Percentiles rank a stretch among this genome's conserved stretches.
phyloP scores from a whole-genome alignment of 1,140 invertebrate species.

The Lanistes nyassanus region DNA sequence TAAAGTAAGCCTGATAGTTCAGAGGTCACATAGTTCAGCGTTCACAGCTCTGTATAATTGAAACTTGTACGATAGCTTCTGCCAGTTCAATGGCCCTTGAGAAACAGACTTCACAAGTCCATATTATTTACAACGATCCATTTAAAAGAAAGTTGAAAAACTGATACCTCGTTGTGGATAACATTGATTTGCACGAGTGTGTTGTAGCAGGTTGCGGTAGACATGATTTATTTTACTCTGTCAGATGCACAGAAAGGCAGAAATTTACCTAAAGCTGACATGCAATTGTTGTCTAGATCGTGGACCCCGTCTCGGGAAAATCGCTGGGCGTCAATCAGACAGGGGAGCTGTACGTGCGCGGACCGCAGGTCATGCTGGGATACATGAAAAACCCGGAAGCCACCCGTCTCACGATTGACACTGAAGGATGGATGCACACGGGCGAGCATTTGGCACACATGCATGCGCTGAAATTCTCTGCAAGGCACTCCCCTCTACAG shows the following conservation, averaged over 20 bases:
- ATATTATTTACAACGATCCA: background rate
- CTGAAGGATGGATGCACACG: constrained; percentile 82
- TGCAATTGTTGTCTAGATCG: constrained; percentile 33
- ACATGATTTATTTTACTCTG: too few species aligned
- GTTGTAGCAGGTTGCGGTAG: too few species aligned
- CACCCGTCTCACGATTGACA: constrained; percentile 75
- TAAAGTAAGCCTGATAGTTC: too few species aligned
- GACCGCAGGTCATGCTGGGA: constrained; percentile 69
- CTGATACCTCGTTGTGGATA: background rate
- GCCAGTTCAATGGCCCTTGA: too few species aligned
- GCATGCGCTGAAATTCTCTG: background rate
- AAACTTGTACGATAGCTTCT: too few species aligned
- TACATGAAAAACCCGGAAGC: constrained; percentile 79
- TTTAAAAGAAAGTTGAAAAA: background rate
- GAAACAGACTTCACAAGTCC: background rate
- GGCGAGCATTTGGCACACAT: constrained; percentile 42
- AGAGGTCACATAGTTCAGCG: too few species aligned
- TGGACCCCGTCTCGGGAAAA: constrained; percentile 49
- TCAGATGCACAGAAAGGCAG: too few species aligned
- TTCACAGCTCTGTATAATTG: too few species aligned
- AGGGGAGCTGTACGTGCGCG: constrained; percentile 64
- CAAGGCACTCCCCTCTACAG: too few species aligned
- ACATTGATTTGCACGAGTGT: too few species aligned
- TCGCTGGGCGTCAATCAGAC: constrained; percentile 29
- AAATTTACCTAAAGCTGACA: too few species aligned